These are phyloP conservation scores for Pangasius krempfi DNA, from an alignment of 2,797 vertebrate genomes.

Conservation along the genomic window DNA sequence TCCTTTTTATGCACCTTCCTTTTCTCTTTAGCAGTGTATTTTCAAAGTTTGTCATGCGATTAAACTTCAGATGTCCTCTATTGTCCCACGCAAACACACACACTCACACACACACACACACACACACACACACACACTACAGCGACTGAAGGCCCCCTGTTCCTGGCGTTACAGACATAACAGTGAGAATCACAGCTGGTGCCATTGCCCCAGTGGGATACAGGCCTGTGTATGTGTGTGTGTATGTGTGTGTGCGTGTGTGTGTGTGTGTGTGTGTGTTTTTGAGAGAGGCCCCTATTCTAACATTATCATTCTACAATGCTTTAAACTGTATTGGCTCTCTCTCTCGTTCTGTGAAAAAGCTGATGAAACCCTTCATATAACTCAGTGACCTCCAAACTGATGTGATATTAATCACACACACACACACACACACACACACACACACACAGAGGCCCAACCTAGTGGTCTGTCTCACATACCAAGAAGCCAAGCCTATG, in stretches of 20 bases:
- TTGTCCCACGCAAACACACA: neutral
- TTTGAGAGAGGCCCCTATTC: neutral
- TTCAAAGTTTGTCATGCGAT: neutral
- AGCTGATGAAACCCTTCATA: conserved; percentile 16
- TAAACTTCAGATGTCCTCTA: neutral
- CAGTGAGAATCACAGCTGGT: conserved; percentile 16
- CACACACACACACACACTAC: neutral
- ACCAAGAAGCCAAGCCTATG: conserved; percentile 49
- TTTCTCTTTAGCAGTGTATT: neutral
- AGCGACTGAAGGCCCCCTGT: neutral
- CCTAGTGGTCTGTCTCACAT: conserved; percentile 39
- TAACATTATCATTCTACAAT: neutral
- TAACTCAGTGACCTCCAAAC: conserved; percentile 16
- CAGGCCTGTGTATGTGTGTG: neutral
- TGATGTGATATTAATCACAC: conserved; percentile 45
- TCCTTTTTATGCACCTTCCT: neutral
- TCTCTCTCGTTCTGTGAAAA: conserved; percentile 11
- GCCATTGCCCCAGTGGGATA: neutral
- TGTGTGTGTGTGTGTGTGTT: conserved; percentile 9
- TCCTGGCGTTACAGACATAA: conserved; percentile 7
- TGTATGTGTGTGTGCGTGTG: conserved; percentile 17
- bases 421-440: neutral
- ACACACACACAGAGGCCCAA: conserved; percentile 9
- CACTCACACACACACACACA: conserved; percentile 20
- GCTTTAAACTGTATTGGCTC: neutral